Base-by-base conservation (phyloP, 2,113 vertebrate species). In the Potamarius usumacintae region DNA sequence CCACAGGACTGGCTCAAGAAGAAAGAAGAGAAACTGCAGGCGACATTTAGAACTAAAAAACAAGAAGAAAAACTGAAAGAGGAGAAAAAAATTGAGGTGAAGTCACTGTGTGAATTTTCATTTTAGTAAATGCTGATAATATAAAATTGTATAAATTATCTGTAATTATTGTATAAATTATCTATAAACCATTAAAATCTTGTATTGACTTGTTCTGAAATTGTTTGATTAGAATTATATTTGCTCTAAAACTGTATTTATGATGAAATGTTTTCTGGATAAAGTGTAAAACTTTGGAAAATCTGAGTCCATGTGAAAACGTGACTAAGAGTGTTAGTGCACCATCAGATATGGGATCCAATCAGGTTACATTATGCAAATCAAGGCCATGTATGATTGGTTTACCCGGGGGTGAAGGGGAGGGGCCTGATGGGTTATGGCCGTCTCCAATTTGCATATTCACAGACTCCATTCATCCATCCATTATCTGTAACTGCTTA, bases 1-100 rank as follows among this genome's bases (percentile, higher is more conserved):
- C 22, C 84, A 85, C 89, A 99, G 98, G 96, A 97, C 78, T 99
- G 98, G 98, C 91, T 98, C 72, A 94, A 95, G 94, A 97, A 96
- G 94, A 99, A 99, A 94, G 96, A 94, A 83, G 89, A 92, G n/a
- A 92, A 93, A 90, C 91, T 94, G 42, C 92, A 93, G 90, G 94
- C 96, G 90, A 93, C 91, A 22, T 91, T 95, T 85, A 94, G 92
- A 89, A 88, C 82, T 65, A 97, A 97, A 94, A 97, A 95, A 89
- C 93, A 95, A 83, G 96, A 97, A 91, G 96, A 95, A 85, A 94
- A 96, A 87, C 88, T 95, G 3, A 92, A 96, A 88, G 96, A 93
- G 82, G 96, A 94, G 11, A 93, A 96, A 91, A 89, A 87, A 90
- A 94, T 95, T 92, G 93, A 94, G 96, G 98, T 98, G 92, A 82